phyloP scores from a whole-genome alignment of 2,797 vertebrate species.

The Micropoecilia bifurca region DNA sequence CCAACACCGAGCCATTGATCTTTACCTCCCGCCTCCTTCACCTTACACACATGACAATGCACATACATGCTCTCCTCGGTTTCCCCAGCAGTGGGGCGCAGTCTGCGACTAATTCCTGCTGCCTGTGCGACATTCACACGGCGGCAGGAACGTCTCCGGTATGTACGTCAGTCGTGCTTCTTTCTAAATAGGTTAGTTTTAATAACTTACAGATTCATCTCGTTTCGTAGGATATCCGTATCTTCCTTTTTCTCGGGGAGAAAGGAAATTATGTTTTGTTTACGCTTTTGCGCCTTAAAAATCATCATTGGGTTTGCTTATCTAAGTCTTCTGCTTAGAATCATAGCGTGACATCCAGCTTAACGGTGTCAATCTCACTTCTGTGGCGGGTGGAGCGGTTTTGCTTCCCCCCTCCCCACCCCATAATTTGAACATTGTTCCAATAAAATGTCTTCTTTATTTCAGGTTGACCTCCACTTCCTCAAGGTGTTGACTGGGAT shows the following conservation, averaged over 20 bases:
- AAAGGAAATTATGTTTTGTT: background rate
- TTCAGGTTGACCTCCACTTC: slow-evolving; percentile 80
- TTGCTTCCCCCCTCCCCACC: background rate
- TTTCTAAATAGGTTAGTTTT: background rate
- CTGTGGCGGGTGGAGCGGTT: background rate
- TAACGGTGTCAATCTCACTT: background rate
- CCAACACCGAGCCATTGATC: slow-evolving; percentile 77
- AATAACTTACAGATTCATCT: background rate
- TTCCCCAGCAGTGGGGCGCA: slow-evolving; percentile 50
- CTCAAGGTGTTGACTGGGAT: slow-evolving; percentile 94
- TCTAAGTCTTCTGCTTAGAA: background rate
- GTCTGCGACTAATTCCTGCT: slow-evolving; percentile 44
- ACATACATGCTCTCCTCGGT: slow-evolving; percentile 19
- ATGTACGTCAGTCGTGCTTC: slow-evolving; percentile 38
- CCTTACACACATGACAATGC: slow-evolving; percentile 37
- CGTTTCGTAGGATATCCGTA: background rate
- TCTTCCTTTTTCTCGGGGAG: too few relatives aligned
- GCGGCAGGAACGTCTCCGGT: slow-evolving; percentile 50
- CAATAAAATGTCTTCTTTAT: background rate
- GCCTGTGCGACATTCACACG: slow-evolving; percentile 53
- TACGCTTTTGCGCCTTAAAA: background rate
- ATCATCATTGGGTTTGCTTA: background rate
- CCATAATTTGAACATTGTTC: background rate
- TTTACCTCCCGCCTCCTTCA: slow-evolving; percentile 57
- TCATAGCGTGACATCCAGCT: background rate